Evolutionary conservation across 2,888 invertebrate genomes (phyloP).

Genomic region (Drosophila kokeensis): DNA sequence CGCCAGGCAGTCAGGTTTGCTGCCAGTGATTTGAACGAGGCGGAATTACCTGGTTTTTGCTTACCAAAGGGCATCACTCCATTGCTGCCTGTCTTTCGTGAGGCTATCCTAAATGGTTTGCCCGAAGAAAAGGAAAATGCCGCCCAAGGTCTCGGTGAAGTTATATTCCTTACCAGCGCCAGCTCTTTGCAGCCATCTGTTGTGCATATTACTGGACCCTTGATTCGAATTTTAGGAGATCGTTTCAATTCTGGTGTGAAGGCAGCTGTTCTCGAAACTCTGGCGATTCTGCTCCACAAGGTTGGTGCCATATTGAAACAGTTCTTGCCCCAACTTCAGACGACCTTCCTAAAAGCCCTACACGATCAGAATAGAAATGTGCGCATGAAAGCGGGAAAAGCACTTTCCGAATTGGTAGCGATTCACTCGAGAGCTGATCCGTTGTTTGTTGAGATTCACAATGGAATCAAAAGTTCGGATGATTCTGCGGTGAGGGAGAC

Average conservation of each 20-base stretch:
- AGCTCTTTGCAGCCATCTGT: slow-evolving; percentile 97
- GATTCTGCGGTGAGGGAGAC: slow-evolving; percentile 95
- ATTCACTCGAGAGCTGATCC: slow-evolving; percentile 98
- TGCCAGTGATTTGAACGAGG: slow-evolving; percentile 92
- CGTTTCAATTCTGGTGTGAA: slow-evolving; percentile 97
- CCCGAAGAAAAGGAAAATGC: slow-evolving; percentile 98
- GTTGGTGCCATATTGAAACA: slow-evolving; percentile 98
- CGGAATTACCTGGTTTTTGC: slow-evolving; percentile 95
- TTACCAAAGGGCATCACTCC: slow-evolving; percentile 97
- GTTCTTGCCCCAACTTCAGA: slow-evolving; percentile 99
- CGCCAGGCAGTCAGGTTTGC: slow-evolving; percentile 97
- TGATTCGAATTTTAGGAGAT: slow-evolving; percentile 98
- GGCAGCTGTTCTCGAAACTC: slow-evolving; percentile 97
- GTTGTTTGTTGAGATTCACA: slow-evolving; percentile 96
- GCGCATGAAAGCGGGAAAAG: slow-evolving; percentile 94
- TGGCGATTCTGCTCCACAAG: slow-evolving; percentile 96
- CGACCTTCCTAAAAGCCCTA: slow-evolving; percentile 97
- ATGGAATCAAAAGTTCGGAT: slow-evolving; percentile 92
- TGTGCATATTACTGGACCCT: slow-evolving; percentile 98
- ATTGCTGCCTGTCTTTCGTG: slow-evolving; percentile 96
- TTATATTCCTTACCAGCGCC: slow-evolving; percentile 89
- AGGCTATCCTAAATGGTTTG: slow-evolving; percentile 97
- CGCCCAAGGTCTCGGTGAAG: slow-evolving; percentile 93
- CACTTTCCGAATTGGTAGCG: slow-evolving; percentile 93
- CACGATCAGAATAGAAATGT: slow-evolving; percentile 95